Base-by-base conservation (phyloP, 2,888 invertebrate species). In the Coenonympha arcania region DNA sequence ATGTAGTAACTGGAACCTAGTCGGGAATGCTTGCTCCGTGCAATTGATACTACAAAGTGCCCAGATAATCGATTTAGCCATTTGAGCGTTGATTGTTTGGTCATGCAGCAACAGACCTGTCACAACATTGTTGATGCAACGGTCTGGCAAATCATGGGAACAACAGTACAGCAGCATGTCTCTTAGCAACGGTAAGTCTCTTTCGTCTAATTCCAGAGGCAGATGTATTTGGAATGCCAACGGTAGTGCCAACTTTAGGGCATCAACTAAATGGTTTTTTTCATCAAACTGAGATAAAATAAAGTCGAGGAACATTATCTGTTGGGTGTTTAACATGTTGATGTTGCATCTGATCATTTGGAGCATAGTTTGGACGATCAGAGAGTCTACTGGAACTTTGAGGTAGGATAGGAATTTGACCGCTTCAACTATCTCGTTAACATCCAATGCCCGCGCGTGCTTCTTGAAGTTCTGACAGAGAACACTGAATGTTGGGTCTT, bases 151-250 rank as follows among this genome's bases (percentile, higher is more conserved):
- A 6, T 82, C 73, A 50, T 86, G 82, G 13, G 71, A 74, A 6
- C 88, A 81, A 24, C 87, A 77, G 65, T 87, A 92, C 0, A 77
- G 65, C 4, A 92, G 65, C 74, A 88, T 87, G 18, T 89, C 88
- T 6, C 77, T 72, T 19, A 92, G 64, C 11, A 87, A 66, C 0
- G 70, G 64, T 4, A 89, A 52, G 59, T 90, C 89, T 18, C 87
- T 75, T 6, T 68, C 74, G 55, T 91, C 89, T 16, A 91, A 62
- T 67, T 92, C 90, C 4, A 79, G 58, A 0, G 85, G 79, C 5
- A 92, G 59, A 54, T 91, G 88, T 5, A 89, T 86, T 74, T 92
- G 90, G 64, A 92, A 91, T 0, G 90, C 89, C 20, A 92, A 69
- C 0, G 92, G 92, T 6, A 93, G 62, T 0, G 92, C 92, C 0